A percentile compares a stretch with the other conserved stretches of the same genome.
Evolutionary conservation across 1,140 invertebrate species (phyloP).

Genomic region (Camponotus vicinus): DNA sequence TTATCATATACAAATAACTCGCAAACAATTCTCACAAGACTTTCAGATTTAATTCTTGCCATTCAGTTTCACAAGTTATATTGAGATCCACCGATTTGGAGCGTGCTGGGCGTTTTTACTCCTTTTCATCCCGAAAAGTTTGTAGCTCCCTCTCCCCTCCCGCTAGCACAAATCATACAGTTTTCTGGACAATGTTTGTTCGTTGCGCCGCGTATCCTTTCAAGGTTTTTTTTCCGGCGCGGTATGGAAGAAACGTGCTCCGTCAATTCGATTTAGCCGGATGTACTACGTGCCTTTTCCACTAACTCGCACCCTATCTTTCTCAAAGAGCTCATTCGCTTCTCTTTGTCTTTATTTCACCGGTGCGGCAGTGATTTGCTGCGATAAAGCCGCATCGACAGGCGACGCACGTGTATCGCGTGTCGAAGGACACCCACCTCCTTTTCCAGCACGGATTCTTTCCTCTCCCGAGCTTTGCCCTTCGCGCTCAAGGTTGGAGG

Average conservation of each 20-base stretch:
- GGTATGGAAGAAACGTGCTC: slow-evolving; percentile 51
- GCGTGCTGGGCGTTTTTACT: slow-evolving; percentile 27
- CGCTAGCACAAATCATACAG: slow-evolving; percentile 47
- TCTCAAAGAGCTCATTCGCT: slow-evolving; percentile 18
- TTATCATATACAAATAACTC: background rate
- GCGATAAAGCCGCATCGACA: slow-evolving; percentile 82
- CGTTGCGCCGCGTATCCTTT: slow-evolving; percentile 13
- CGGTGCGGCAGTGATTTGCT: slow-evolving; percentile 80
- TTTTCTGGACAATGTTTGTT: slow-evolving; percentile 42
- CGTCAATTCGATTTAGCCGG: slow-evolving; percentile 70
- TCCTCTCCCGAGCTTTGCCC: slow-evolving; percentile 30
- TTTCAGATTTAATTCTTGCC: slow-evolving; percentile 21
- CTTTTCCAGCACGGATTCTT: slow-evolving; percentile 16
- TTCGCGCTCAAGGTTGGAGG: slow-evolving; percentile 53
- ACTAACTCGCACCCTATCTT: slow-evolving; percentile 27
- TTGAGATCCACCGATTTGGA: slow-evolving; percentile 9
- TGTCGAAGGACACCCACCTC: slow-evolving; percentile 69
- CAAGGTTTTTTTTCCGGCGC: slow-evolving; percentile 23
- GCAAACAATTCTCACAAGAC: background rate
- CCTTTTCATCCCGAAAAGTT: slow-evolving; percentile 35
- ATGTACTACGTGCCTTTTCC: slow-evolving; percentile 71
- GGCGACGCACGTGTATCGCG: slow-evolving; percentile 83
- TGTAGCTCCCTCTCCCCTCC: background rate
- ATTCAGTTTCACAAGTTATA: slow-evolving; percentile 33
- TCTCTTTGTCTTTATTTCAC: slow-evolving; percentile 73